phyloP scores from a whole-genome alignment of 2,888 invertebrate genomes.

The Sinotaia quadrata region DNA sequence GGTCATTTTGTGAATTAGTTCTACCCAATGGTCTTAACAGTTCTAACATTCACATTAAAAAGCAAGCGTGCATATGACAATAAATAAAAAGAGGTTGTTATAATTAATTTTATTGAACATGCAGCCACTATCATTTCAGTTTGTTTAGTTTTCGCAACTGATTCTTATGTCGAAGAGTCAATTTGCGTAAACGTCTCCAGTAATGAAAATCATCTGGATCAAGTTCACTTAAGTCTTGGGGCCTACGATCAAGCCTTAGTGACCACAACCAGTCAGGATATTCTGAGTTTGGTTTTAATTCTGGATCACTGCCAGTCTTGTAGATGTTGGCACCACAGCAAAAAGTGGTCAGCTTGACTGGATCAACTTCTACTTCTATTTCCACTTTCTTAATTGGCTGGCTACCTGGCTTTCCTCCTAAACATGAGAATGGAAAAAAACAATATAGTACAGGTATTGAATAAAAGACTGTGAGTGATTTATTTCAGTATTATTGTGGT shows the following conservation, averaged over 20 bases:
- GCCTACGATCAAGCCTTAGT: slow-evolving; percentile 77
- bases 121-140: slow-evolving; percentile 10
- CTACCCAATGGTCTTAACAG: no score
- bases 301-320: slow-evolving; percentile 82
- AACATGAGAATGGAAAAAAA: slow-evolving; percentile 14
- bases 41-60: no score
- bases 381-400: slow-evolving; percentile 42
- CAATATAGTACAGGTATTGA: no score
- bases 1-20: no score
- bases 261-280: slow-evolving; percentile 96
- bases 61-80: no score
- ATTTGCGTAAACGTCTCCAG: slow-evolving; percentile 81
- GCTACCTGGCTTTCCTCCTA: slow-evolving; percentile 36
- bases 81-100: no score
- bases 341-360: slow-evolving; percentile 81
- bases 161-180: slow-evolving; percentile 45
- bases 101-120: no score
- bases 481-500: no score
- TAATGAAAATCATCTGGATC: slow-evolving; percentile 86
- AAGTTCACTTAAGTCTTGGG: slow-evolving; percentile 81
- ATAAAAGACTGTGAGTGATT: no score
- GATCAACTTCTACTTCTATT: slow-evolving; percentile 84
- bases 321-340: slow-evolving; percentile 90
- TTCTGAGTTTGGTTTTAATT: slow-evolving; percentile 82
- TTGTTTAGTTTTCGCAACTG: slow-evolving; percentile 30